phyloP scores from a whole-genome alignment of 2,888 invertebrate genomes.

The Hirudinaria manillensis region DNA sequence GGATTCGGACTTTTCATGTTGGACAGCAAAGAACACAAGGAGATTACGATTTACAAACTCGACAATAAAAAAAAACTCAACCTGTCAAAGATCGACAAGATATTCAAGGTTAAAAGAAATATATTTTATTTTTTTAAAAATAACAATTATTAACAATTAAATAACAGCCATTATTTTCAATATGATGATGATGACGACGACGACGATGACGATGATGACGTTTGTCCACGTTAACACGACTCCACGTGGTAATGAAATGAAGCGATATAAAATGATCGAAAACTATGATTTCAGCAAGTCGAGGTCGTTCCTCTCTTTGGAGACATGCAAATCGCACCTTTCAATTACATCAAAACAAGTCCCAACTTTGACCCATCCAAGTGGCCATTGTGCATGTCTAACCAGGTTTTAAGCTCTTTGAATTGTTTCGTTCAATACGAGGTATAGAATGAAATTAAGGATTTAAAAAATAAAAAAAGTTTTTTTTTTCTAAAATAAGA shows the following conservation, averaged over 20 bases:
- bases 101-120: slow-evolving; percentile 82
- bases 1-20: slow-evolving; percentile 92
- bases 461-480: too few species aligned
- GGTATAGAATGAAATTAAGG: too few species aligned
- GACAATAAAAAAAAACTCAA: slow-evolving; percentile 94
- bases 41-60: slow-evolving; percentile 71
- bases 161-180: slow-evolving; percentile 8
- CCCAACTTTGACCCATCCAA: slow-evolving; percentile 50
- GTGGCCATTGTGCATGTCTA: slow-evolving; percentile 58
- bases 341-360: slow-evolving; percentile 82
- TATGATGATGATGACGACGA: slow-evolving; percentile 17
- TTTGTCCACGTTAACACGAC: neutral
- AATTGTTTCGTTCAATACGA: too few species aligned
- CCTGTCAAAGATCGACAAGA: slow-evolving; percentile 84
- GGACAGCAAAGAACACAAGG: slow-evolving; percentile 60
- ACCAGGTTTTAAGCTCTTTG: slow-evolving; percentile 59
- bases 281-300: slow-evolving; percentile 44
- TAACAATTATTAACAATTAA: neutral
- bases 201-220: slow-evolving; percentile 18
- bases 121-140: neutral
- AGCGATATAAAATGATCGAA: too few species aligned
- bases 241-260: too few species aligned
- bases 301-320: slow-evolving; percentile 68
- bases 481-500: too few species aligned
- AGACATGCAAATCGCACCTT: slow-evolving; percentile 98